These are phyloP conservation scores for Barypeithes pellucidus DNA, from an alignment of 2,888 invertebrate species.

Conservation along the genomic window DNA sequence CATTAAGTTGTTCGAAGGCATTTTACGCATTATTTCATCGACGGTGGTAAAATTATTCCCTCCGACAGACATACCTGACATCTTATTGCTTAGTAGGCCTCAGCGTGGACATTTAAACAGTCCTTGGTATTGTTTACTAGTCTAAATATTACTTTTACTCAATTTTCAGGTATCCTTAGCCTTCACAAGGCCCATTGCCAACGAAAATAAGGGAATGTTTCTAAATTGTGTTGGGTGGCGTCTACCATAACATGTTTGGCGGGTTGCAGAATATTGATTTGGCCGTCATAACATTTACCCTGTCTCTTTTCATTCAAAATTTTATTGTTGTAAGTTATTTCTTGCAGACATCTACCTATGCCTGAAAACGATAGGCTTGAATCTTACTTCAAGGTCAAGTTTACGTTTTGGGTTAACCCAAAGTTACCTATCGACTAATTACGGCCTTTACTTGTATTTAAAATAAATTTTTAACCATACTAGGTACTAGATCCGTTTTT, in stretches of 20 bases:
- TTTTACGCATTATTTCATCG: constrained; percentile 36
- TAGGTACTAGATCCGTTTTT: background rate
- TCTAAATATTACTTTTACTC: background rate
- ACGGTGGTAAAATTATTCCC: constrained; percentile 24
- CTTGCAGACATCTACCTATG: constrained; percentile 18
- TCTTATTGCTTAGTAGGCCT: background rate
- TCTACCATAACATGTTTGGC: constrained; percentile 61
- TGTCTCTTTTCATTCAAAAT: constrained; percentile 16
- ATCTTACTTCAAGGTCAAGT: constrained; percentile 21
- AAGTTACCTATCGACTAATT: background rate
- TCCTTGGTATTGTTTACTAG: background rate
- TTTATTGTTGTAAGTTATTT: background rate
- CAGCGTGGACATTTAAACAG: constrained; percentile 1
- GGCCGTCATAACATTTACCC: constrained; percentile 64
- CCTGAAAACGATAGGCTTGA: constrained; percentile 16
- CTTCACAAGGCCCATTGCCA: background rate
- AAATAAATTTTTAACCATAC: background rate
- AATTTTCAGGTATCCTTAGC: background rate
- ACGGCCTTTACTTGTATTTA: background rate
- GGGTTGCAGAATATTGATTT: constrained; percentile 65
- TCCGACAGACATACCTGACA: background rate
- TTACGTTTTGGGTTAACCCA: constrained; percentile 10
- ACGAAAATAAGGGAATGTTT: constrained; percentile 14
- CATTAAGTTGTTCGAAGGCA: constrained; percentile 17
- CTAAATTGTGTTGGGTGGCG: constrained; percentile 58